These are phyloP conservation scores for Poecilia velifera DNA, from an alignment of 2,797 vertebrate genomes.

Conservation along the genomic window DNA sequence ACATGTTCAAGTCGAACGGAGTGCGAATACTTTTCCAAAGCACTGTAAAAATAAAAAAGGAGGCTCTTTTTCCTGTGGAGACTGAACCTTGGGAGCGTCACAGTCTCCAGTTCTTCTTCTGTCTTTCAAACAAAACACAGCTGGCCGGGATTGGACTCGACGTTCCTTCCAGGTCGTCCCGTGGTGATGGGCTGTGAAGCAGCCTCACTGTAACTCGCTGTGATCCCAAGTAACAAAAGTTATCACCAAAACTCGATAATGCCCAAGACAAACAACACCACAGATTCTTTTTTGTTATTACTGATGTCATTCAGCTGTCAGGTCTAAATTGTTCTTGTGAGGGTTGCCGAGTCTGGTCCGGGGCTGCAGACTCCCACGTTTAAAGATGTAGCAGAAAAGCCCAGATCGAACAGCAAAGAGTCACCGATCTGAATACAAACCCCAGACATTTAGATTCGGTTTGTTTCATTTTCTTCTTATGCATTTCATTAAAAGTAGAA, in stretches of 20 bases:
- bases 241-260: slow-evolving; percentile 27
- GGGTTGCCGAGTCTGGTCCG: background rate
- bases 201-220: slow-evolving; percentile 15
- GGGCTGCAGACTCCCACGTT: slow-evolving; percentile 23
- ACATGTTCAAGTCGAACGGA: background rate
- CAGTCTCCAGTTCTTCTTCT: slow-evolving; percentile 37
- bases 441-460: slow-evolving; percentile 13
- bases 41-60: slow-evolving; percentile 29
- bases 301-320: slow-evolving; percentile 46
- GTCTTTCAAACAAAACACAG: slow-evolving; percentile 35
- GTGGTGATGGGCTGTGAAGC: slow-evolving; percentile 28
- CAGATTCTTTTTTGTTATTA: slow-evolving; percentile 38
- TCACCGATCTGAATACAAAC: slow-evolving; percentile 28
- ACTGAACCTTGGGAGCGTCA: slow-evolving; percentile 25
- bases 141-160: slow-evolving; percentile 47
- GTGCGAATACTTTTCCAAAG: background rate
- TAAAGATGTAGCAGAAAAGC: background rate
- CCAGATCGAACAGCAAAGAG: background rate
- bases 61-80: slow-evolving; percentile 20
- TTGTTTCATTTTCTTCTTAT: slow-evolving; percentile 43
- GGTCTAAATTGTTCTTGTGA: slow-evolving; percentile 16
- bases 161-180: slow-evolving; percentile 43
- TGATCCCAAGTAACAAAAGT: slow-evolving; percentile 16
- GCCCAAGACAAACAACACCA: slow-evolving; percentile 13
- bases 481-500: slow-evolving; percentile 41